Evolutionary conservation across 2,797 vertebrate species (phyloP), one percentile per base, ranked within the genome.

Genomic region (Hapalemur alaotrensis): DNA sequence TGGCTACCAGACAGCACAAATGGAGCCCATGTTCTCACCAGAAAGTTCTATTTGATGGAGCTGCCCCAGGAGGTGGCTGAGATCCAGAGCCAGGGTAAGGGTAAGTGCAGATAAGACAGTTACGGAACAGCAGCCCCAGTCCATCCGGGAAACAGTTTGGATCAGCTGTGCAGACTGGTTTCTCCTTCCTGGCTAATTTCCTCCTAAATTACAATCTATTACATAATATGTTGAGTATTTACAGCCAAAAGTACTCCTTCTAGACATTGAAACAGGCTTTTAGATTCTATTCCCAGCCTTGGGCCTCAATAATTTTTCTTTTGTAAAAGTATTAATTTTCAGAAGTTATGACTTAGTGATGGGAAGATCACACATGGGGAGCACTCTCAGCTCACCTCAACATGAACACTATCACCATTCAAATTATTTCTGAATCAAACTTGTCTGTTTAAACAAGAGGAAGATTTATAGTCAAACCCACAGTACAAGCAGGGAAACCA

Each of bases 51-150:
- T 15, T 38, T 7, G n/a, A 78, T 25, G 8, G 65, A 48, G 35
- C 9, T 17, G 23, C 11, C 54, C 32, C 1, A 0, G 11, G 23
- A 0, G 6, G 84, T 13, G n/a, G 67, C 14, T 14, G 22, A 69
- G 63, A 59, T 20, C 22, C 63, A 2, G n/a, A 65, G 7, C n/a
- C 52, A 13, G 15, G 18, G 41, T 1, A 30, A n/a, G 48, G 32
- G 25, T 8, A 2, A 5, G 18, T 11, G 65, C n/a, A 73, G 11
- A 15, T 1, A 67, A 48, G 35, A 84, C 20, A 48, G 41, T 32
- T 3, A 14, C 0, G 1, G 11, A 93, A 83, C 1, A 54, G 54
- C 30, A 32, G 13, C 43, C 13, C 28, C 30, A 14, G 28, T 10
- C 25, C 9, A 9, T 4, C 32, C 15, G 10, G 69, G 54, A 90